phyloP scores from a whole-genome alignment of 2,888 invertebrate genomes.

The Oscheius myriophilus region DNA sequence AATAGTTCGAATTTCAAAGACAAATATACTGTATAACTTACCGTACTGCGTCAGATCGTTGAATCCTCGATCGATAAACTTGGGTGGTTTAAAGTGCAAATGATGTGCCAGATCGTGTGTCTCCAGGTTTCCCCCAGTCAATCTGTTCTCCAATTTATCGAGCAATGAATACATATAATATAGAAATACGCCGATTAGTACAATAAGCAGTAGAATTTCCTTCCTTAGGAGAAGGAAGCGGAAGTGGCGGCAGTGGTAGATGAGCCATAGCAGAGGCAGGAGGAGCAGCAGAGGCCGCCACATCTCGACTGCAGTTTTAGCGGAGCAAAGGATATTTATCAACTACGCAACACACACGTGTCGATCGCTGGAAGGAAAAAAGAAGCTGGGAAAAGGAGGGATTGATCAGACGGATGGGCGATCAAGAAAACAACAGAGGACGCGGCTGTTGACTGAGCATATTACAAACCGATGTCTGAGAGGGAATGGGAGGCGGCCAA shows the following conservation, averaged over 20 bases:
- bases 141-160: neutral
- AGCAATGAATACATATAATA: constrained; percentile 20
- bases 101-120: constrained; percentile 11
- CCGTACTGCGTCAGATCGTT: constrained; percentile 37
- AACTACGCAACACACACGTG: constrained; percentile 13
- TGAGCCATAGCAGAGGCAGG: neutral
- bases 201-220: neutral
- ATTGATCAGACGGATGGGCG: no score
- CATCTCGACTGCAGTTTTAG: constrained; percentile 4
- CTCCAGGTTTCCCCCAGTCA: constrained; percentile 2
- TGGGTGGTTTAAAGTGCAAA: constrained; percentile 37
- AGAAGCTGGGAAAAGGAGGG: no score
- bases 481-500: no score
- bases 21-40: no score
- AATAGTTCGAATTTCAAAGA: no score
- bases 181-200: constrained; percentile 7
- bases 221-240: constrained; percentile 23
- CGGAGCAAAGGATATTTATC: neutral
- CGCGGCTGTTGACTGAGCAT: no score
- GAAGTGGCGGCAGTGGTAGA: constrained; percentile 6
- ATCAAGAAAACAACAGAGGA: no score
- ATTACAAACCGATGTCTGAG: no score
- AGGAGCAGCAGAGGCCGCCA: constrained; percentile 7
- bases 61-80: constrained; percentile 51
- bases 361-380: neutral